Base-by-base conservation (phyloP, 2,888 invertebrate species). In the Hypena proboscidalis region DNA sequence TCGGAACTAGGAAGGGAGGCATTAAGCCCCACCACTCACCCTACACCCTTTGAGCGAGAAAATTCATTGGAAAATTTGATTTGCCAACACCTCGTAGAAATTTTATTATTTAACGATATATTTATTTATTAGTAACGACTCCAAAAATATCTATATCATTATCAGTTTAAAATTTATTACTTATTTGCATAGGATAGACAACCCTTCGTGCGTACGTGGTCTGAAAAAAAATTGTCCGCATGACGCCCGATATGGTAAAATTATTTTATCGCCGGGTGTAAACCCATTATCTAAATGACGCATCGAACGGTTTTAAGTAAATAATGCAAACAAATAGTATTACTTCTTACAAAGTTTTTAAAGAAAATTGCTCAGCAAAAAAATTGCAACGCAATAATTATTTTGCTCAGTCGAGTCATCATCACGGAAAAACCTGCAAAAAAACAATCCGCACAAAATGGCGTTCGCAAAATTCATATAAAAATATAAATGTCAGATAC, bases 401-500 rank as follows among this genome's bases (percentile, higher is more conserved):
- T 32, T 29, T 19, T 31, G 32, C 13, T 13, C 27, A 38, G 38
- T 22, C 36, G 26, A 10, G 21, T 23, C 26, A 15, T 21, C 27
- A 30, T 9, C n/a, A 19, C 7, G 15, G 15, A 50, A 36, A 50
- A 44, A 44, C 48, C 33, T 46, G 36, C 17, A 15, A 31, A 45
- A 51, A 63, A 38, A 53, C 30, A 30, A 47, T 38, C 58, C 55
- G 62, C 61, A 58, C 72, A 70, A 77, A 76, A 80, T 77, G 74
- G 76, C 74, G 62, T 41, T 54, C 36, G 22, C 41, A 61, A 57
- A 56, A 62, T 40, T 51, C 56, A 61, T 43, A 56, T 45, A 49
- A 67, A 56, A 59, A 60, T 43, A 53, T 44, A 45, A 50, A 53
- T 47, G 17, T 42, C 36, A 63, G 40, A 69, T 49, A 67, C 39